Conservation (phyloP, 64 coral and sea anemone genomes). For the Porites lutea region DNA sequence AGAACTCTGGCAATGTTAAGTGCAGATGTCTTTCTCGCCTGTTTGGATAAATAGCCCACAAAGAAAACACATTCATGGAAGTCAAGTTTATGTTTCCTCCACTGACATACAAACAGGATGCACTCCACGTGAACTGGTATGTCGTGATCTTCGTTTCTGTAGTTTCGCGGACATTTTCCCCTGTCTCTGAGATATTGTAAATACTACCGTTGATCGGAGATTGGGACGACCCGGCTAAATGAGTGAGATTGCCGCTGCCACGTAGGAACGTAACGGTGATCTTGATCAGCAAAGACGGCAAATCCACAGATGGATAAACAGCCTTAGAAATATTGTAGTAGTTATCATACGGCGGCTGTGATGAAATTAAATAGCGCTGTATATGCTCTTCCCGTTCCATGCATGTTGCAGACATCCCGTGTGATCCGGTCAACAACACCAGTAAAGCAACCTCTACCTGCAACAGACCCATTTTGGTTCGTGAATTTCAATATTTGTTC, state of each 20-base stretch:
- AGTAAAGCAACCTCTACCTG: background rate
- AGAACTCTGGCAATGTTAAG: too few species aligned
- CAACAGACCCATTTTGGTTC: too few species aligned
- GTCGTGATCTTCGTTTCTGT: background rate
- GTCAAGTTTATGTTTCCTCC: too few species aligned
- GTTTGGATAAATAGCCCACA: too few species aligned
- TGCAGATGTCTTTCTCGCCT: too few species aligned
- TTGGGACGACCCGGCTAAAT: too few species aligned
- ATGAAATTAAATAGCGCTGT: background rate
- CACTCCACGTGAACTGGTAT: background rate
- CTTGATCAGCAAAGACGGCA: background rate
- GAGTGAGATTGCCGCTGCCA: too few species aligned
- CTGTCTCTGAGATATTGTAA: background rate
- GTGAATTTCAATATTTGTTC: too few species aligned
- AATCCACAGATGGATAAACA: slow-evolving; percentile 8
- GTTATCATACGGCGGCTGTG: background rate
- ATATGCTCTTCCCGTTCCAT: background rate
- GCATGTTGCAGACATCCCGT: background rate
- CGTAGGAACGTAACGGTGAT: background rate
- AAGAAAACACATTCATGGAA: too few species aligned
- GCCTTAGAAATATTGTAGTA: slow-evolving; percentile 22
- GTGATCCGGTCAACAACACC: background rate
- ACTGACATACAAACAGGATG: background rate
- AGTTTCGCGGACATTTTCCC: too few species aligned
- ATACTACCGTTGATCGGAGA: background rate